phyloP scores from a whole-genome alignment of 2,797 vertebrate species.

The Chelon labrosus region DNA sequence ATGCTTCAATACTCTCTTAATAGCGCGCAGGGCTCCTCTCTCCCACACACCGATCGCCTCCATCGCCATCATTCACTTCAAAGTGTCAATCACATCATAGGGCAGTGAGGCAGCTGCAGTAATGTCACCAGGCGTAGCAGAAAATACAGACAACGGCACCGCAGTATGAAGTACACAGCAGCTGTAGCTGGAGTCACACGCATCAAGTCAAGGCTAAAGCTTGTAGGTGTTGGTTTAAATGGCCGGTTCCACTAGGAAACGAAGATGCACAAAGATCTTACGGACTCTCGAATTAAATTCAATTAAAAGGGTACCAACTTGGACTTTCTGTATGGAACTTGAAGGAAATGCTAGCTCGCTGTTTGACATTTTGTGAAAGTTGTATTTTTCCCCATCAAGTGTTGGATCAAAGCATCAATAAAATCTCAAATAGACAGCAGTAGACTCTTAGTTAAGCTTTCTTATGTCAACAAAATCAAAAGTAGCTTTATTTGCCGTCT shows the following conservation, averaged over 20 bases:
- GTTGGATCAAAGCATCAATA: too few relatives aligned
- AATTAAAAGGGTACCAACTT: too few relatives aligned
- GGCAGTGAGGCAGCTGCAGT: conserved; percentile 31
- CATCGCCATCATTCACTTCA: conserved; percentile 59
- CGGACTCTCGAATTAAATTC: too few relatives aligned
- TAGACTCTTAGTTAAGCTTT: too few relatives aligned
- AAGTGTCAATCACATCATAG: conserved; percentile 65
- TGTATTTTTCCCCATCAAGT: too few relatives aligned
- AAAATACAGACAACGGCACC: conserved; percentile 11
- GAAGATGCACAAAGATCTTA: neutral
- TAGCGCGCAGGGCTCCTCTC: conserved; percentile 25
- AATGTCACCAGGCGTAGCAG: conserved; percentile 20
- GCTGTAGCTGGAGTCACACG: neutral
- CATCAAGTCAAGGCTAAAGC: neutral
- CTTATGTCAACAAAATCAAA: too few relatives aligned
- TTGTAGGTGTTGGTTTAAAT: neutral
- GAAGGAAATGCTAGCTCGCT: too few relatives aligned
- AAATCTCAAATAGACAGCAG: too few relatives aligned
- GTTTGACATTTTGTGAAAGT: too few relatives aligned
- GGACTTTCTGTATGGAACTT: too few relatives aligned
- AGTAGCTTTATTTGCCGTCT: too few relatives aligned
- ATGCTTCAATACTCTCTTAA: conserved; percentile 36
- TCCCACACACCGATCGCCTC: conserved; percentile 43
- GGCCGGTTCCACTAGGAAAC: neutral
- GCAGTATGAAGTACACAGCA: neutral